Evolutionary conservation across 2,113 vertebrate species (phyloP).

Genomic region (Megaleporinus macrocephalus): DNA sequence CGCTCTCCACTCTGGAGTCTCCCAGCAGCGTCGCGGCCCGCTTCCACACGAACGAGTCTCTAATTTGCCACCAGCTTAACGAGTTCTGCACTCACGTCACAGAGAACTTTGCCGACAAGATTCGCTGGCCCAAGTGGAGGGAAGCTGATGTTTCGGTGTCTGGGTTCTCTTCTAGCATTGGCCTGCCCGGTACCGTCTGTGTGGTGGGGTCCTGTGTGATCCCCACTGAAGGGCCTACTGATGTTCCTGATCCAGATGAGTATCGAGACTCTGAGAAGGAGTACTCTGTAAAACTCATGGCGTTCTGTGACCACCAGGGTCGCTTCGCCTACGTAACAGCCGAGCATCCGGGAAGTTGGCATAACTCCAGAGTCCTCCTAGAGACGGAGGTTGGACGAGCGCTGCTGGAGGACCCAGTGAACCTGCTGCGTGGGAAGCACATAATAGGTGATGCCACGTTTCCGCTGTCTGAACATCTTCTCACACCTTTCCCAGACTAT

Average conservation of each 20-base stretch:
- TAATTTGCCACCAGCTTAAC: slow-evolving; percentile 42
- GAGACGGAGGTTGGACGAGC: slow-evolving; percentile 49
- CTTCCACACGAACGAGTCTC: slow-evolving; percentile 48
- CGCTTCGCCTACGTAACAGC: slow-evolving; percentile 45
- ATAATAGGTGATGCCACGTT: slow-evolving; percentile 43
- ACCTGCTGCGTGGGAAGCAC: slow-evolving; percentile 46
- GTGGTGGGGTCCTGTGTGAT: slow-evolving; percentile 40
- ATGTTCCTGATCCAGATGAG: slow-evolving; percentile 47
- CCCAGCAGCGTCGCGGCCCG: slow-evolving; percentile 42
- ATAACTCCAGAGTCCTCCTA: slow-evolving; percentile 38
- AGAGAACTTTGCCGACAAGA: slow-evolving; percentile 30
- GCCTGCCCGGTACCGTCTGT: slow-evolving; percentile 48
- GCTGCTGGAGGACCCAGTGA: slow-evolving; percentile 41
- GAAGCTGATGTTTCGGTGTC: slow-evolving; percentile 34
- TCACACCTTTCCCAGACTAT: slow-evolving; percentile 54
- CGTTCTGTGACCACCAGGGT: slow-evolving; percentile 50
- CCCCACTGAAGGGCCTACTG: slow-evolving; percentile 40
- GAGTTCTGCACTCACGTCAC: slow-evolving; percentile 51
- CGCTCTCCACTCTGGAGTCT: slow-evolving; percentile 49
- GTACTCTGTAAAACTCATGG: slow-evolving; percentile 49
- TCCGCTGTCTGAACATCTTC: slow-evolving; percentile 55
- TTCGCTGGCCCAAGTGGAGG: slow-evolving; percentile 46
- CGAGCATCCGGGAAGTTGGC: slow-evolving; percentile 56
- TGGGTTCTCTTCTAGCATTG: slow-evolving; percentile 31
- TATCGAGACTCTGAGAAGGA: slow-evolving; percentile 34